Evolutionary conservation across 1,140 invertebrate genomes (phyloP), one percentile per base, ranked within the genome.

Genomic region (Chironomus striatipennis): DNA sequence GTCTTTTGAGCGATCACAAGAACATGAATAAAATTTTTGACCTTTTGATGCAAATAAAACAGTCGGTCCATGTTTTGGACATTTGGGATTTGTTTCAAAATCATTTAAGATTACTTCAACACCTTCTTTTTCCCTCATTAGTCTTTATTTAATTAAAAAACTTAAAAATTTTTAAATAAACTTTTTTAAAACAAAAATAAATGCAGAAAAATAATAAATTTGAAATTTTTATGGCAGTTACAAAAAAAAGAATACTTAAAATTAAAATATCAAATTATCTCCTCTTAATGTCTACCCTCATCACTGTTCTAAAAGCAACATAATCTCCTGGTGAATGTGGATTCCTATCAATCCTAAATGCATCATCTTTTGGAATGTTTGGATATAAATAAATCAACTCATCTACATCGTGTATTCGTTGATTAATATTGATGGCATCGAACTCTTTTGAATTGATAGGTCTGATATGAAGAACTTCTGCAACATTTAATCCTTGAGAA

Each of bases 1-100:
- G 79, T 92, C 93, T 76, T 86, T 81, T 78, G 93, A 89, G 75
- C 93, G 86, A 78, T 89, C 93, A 2, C 91, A 91, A 1, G 94
- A 89, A 81, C 94, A 96, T 0, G 89, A 88, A 82, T 87, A 95
- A 81, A 89, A 94, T 75, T 85, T 85, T 21, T 85, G 82, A 42
- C 84, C 81, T 0, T 77, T 79, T 5, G 77, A 75, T 10, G 86
- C 87, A 85, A 93, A 92, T 76, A 91, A 81, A 75, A 93, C 82
- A 21, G 90, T 88, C 75, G 91, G 91, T 12, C 91, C 89, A 78
- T 90, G 87, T 34, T 34, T 34, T 9, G 84, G 79, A 77, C 87
- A 88, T 12, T 82, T 43, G 1, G 87, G 87, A 80, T 88, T 84
- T 8, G 80, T 80, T 10, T 79, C 80, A 57, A 85, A 76, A 75